These are phyloP conservation scores for Spinus pinus DNA, from an alignment of 2,797 vertebrate genomes.

Conservation along the genomic window DNA sequence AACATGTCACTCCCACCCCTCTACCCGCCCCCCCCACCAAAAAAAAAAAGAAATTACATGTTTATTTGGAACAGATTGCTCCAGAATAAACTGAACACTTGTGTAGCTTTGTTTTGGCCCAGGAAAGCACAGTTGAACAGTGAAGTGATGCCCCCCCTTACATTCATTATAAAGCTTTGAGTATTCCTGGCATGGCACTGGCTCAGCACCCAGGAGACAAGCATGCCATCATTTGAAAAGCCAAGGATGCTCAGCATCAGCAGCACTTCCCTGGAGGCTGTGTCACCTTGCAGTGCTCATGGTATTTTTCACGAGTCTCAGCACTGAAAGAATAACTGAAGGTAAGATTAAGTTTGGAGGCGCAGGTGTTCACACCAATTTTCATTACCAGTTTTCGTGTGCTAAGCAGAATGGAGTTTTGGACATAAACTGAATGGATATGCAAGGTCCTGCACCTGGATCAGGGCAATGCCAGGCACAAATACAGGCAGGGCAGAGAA, in stretches of 20 bases:
- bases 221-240: neutral
- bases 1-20: fast-evolving
- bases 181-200: neutral
- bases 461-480: neutral
- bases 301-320: neutral
- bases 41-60: no score
- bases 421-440: neutral
- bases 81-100: neutral
- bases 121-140: neutral
- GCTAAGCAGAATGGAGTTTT: neutral
- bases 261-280: neutral
- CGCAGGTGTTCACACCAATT: neutral
- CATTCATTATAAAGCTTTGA: neutral
- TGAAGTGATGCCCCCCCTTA: fast-evolving
- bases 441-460: neutral
- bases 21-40: fast-evolving
- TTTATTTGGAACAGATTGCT: neutral
- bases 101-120: neutral
- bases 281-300: neutral
- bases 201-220: neutral
- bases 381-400: neutral
- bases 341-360: neutral
- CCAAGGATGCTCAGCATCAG: neutral
- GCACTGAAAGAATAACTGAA: neutral
- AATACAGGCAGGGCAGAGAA: neutral